phyloP scores from a whole-genome alignment of 2,113 vertebrate genomes.

The Callorhinus ursinus region DNA sequence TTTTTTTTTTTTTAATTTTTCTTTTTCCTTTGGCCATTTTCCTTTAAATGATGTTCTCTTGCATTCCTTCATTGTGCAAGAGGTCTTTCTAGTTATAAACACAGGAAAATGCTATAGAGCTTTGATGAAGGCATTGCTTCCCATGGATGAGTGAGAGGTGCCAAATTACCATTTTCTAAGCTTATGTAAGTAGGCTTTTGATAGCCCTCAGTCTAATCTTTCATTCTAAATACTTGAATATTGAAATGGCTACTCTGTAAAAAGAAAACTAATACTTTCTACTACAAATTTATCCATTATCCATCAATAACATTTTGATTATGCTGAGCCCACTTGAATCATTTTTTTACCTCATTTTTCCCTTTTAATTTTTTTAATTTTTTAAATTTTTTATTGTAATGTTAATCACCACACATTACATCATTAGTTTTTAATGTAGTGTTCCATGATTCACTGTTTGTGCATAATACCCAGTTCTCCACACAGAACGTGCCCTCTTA shows the following conservation, averaged over 20 bases:
- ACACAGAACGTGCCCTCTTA: too few species aligned
- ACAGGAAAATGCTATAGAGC: not conserved
- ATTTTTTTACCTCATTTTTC: not conserved
- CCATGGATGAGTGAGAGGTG: not conserved
- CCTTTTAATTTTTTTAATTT: too few species aligned
- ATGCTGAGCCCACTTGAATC: not conserved
- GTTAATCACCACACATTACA: too few species aligned
- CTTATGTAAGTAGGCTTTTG: not conserved
- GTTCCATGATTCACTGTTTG: too few species aligned
- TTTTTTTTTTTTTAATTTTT: too few species aligned
- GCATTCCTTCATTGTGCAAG: constrained; percentile 31
- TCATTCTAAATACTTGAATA: not conserved
- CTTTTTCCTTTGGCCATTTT: constrained; percentile 32
- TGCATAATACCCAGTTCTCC: too few species aligned
- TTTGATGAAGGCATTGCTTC: not conserved
- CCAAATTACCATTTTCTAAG: not conserved
- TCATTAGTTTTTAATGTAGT: too few species aligned
- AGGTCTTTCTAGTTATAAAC: not conserved
- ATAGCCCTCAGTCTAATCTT: not conserved
- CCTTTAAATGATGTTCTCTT: constrained; percentile 62
- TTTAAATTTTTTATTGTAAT: too few species aligned
- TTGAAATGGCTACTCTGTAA: not conserved
- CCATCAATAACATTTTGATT: not conserved
- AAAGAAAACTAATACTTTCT: not conserved
- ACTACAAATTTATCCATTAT: not conserved